Conservation (phyloP, 2,888 invertebrate genomes). For the Clunio marinus region DNA sequence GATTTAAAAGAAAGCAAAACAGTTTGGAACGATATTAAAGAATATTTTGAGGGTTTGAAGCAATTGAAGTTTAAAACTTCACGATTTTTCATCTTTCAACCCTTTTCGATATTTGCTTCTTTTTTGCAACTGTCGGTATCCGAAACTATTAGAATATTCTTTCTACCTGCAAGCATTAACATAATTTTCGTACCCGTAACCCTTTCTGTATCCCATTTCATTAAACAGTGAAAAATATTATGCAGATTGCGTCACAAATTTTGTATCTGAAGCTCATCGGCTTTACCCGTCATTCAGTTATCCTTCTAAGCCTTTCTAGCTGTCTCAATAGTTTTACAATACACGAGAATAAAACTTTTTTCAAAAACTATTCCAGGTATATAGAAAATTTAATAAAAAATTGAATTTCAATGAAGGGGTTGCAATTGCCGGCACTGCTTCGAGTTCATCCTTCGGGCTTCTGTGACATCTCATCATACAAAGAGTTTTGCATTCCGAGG, state of each 20-base stretch:
- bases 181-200: not conserved
- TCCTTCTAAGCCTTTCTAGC: not conserved
- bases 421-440: not conserved
- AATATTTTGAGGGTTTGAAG: not conserved
- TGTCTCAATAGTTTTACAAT: not conserved
- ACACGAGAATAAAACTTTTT: not conserved
- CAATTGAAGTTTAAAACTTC: not conserved
- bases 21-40: not conserved
- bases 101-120: not conserved
- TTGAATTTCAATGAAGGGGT: conserved; percentile 6
- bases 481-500: conserved; percentile 14
- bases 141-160: not conserved
- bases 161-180: not conserved
- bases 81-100: not conserved
- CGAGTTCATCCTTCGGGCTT: conserved; percentile 16
- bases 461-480: not conserved
- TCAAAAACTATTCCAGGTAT: not conserved
- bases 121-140: not conserved
- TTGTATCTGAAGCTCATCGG: not conserved
- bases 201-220: not conserved
- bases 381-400: conserved; percentile 11
- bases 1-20: not conserved
- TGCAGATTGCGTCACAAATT: conserved; percentile 7
- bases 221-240: not conserved
- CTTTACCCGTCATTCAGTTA: not conserved